Evolutionary conservation across 2,888 invertebrate genomes (phyloP).

Genomic region (Ochropleura leucogaster): DNA sequence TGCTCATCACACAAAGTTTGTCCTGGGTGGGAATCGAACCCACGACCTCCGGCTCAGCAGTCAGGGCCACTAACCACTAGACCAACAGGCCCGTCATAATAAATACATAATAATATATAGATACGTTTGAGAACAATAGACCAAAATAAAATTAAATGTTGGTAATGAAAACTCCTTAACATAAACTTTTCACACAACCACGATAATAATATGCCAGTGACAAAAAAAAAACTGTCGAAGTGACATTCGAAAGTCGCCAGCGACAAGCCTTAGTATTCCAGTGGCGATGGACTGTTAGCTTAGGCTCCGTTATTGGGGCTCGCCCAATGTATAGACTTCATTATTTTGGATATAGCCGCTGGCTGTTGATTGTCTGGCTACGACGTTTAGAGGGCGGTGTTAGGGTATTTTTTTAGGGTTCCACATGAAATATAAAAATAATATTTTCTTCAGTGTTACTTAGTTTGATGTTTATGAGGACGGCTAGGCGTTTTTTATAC

Average conservation of each 20-base stretch:
- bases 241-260: conserved; percentile 20
- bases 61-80: no score
- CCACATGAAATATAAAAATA: no score
- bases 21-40: no score
- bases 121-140: no score
- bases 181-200: neutral
- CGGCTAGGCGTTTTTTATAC: no score
- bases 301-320: conserved; percentile 73
- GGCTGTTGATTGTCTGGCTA: conserved; percentile 27
- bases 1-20: no score
- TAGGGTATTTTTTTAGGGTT: conserved; percentile 2
- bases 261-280: conserved; percentile 71
- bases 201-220: conserved; percentile 11
- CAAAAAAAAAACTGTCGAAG: conserved; percentile 34
- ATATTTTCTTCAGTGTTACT: no score
- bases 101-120: no score
- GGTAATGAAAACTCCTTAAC: neutral
- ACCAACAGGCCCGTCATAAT: no score
- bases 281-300: conserved; percentile 78
- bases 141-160: neutral
- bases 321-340: conserved; percentile 62
- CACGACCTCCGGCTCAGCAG: no score
- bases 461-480: no score
- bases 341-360: conserved; percentile 18
- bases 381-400: neutral